Evolutionary conservation across 2,797 vertebrate species (phyloP).

Genomic region (Philypnodon macrostomus): DNA sequence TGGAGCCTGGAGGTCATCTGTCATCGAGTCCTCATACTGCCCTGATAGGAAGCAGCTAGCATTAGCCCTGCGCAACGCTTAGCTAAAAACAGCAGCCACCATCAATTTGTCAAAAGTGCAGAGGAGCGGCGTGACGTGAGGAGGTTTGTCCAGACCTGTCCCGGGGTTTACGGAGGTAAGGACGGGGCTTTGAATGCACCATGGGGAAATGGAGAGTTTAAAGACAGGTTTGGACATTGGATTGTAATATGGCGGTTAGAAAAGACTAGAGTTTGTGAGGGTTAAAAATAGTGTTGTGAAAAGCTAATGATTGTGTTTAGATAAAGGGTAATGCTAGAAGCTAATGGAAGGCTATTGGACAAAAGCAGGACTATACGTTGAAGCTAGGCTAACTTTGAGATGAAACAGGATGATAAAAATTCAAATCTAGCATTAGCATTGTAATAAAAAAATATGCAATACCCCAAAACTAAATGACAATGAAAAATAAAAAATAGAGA

Average conservation of each 20-base stretch:
- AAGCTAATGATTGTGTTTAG: background rate
- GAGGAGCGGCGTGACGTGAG: constrained; percentile 57
- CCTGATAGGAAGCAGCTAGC: constrained; percentile 34
- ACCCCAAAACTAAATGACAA: no score
- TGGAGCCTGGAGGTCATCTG: constrained; percentile 51
- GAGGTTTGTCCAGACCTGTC: constrained; percentile 57
- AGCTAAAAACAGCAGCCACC: constrained; percentile 26
- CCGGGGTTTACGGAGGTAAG: constrained; percentile 4
- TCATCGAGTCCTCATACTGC: constrained; percentile 42
- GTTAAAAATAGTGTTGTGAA: background rate
- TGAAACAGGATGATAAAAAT: no score
- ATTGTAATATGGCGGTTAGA: background rate
- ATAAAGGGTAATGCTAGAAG: background rate
- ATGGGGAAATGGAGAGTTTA: background rate
- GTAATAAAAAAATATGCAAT: no score
- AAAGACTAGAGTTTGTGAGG: background rate
- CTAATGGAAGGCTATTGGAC: background rate
- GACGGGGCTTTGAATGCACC: constrained; percentile 2
- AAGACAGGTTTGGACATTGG: background rate
- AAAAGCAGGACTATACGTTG: no score
- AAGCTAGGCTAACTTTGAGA: no score
- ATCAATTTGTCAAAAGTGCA: constrained; percentile 64
- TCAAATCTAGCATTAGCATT: no score
- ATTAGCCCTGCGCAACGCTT: constrained; percentile 10
- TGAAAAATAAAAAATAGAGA: no score